Evolutionary conservation across 2,113 vertebrate species (phyloP).

Genomic region (Anolis carolinensis): DNA sequence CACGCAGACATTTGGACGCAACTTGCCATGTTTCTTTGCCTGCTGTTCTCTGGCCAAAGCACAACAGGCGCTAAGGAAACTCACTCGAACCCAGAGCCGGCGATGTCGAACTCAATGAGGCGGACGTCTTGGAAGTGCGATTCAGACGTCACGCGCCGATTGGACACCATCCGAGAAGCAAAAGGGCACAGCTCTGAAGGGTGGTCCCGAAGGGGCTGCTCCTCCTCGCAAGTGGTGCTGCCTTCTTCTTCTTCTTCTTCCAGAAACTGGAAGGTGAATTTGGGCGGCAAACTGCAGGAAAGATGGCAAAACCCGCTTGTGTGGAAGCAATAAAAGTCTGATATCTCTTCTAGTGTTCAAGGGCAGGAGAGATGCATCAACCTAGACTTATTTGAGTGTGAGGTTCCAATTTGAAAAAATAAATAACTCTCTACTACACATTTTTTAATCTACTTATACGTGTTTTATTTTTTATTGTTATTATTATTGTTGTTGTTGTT

Average conservation of each 20-base stretch:
- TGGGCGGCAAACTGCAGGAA: slow-evolving; percentile 83
- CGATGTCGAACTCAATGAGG: slow-evolving; percentile 88
- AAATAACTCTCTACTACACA: no score
- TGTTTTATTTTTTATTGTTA: no score
- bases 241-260: slow-evolving; percentile 58
- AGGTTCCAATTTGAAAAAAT: no score
- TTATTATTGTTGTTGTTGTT: no score
- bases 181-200: slow-evolving; percentile 78
- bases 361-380: no score
- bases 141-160: slow-evolving; percentile 80
- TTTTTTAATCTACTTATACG: no score
- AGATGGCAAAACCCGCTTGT: neutral
- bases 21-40: neutral
- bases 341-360: no score
- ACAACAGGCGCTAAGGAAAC: slow-evolving; percentile 32
- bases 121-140: slow-evolving; percentile 94
- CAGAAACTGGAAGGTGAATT: slow-evolving; percentile 80
- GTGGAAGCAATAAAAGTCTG: no score
- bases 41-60: neutral
- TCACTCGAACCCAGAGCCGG: slow-evolving; percentile 85
- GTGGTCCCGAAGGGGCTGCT: neutral
- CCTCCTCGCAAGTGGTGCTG: rapidly evolving
- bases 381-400: no score
- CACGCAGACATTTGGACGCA: no score
- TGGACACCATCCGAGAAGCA: slow-evolving; percentile 79